Conservation (phyloP, 2,113 vertebrate species). For the Nycticryphes semicollaris region DNA sequence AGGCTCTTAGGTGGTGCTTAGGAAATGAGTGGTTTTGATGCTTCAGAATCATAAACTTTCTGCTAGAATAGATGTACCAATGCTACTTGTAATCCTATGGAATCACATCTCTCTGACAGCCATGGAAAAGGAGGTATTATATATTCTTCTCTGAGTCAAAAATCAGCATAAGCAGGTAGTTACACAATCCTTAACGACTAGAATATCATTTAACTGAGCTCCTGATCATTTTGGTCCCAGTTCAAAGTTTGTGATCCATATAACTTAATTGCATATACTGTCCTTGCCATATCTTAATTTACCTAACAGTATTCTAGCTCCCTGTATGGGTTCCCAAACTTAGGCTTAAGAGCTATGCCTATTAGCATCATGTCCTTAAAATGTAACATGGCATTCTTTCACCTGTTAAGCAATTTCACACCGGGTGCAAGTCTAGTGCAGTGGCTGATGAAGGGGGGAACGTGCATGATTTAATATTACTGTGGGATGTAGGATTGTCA, state of each 20-base stretch:
- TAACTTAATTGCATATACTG: background rate
- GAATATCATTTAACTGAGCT: background rate
- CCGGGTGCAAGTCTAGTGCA: background rate
- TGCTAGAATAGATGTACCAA: background rate
- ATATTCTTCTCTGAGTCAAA: background rate
- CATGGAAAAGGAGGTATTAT: background rate
- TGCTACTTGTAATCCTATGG: background rate
- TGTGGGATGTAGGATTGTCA: background rate
- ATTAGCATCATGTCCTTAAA: background rate
- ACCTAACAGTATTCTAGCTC: background rate
- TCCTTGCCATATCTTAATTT: background rate
- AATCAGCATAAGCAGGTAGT: background rate
- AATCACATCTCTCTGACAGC: background rate
- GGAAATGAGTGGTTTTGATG: background rate
- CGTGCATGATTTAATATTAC: background rate
- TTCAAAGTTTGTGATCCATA: background rate
- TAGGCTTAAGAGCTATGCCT: background rate
- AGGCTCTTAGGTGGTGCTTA: background rate
- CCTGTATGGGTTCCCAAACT: background rate
- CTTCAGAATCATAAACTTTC: background rate
- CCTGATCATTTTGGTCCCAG: background rate
- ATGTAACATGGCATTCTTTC: background rate
- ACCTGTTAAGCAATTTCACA: background rate
- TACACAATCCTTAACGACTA: background rate
- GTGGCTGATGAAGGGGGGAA: background rate